Evolutionary conservation across 2,797 vertebrate genomes (phyloP).

Genomic region (Aulostomus chinensis): DNA sequence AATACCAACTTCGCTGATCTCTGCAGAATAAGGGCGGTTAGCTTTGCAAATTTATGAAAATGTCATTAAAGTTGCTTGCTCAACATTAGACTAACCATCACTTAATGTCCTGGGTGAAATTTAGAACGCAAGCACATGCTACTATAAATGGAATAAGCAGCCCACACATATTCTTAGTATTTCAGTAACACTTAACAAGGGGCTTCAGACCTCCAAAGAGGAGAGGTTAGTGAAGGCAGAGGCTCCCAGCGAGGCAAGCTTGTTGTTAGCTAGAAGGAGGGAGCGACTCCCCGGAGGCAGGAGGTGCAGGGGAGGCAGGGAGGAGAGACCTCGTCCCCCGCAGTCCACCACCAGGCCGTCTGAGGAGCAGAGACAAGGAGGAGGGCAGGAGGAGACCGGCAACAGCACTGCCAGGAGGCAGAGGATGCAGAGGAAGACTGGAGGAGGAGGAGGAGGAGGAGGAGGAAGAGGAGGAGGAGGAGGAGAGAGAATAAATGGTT

Average conservation of each 20-base stretch:
- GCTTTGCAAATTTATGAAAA: slow-evolving; percentile 16
- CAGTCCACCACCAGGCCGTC: slow-evolving; percentile 89
- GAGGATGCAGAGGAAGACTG: slow-evolving; percentile 87
- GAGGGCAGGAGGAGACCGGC: slow-evolving; percentile 85
- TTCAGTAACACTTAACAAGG: slow-evolving; percentile 2
- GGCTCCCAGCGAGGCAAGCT: slow-evolving; percentile 85
- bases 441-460: slow-evolving; percentile 73
- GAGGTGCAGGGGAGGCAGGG: slow-evolving; percentile 85
- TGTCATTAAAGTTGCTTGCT: slow-evolving; percentile 16
- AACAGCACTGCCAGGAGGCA: slow-evolving; percentile 77
- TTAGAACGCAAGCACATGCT: slow-evolving; percentile 4
- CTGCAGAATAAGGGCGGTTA: background rate
- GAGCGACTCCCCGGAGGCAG: slow-evolving; percentile 87
- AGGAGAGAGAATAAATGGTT: slow-evolving; percentile 7
- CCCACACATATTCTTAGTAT: background rate
- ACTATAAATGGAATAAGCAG: background rate
- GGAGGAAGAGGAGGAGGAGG: slow-evolving; percentile 78
- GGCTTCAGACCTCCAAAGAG: slow-evolving; percentile 82
- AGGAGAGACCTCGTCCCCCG: slow-evolving; percentile 86
- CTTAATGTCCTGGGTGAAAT: slow-evolving; percentile 4
- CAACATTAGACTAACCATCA: background rate
- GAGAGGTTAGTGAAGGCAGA: slow-evolving; percentile 91
- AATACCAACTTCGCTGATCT: slow-evolving; percentile 3
- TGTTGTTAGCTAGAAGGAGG: slow-evolving; percentile 95
- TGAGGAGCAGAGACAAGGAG: slow-evolving; percentile 85